Evolutionary conservation across 2,888 invertebrate genomes (phyloP).

Genomic region (Trissolcus brochymenae): DNA sequence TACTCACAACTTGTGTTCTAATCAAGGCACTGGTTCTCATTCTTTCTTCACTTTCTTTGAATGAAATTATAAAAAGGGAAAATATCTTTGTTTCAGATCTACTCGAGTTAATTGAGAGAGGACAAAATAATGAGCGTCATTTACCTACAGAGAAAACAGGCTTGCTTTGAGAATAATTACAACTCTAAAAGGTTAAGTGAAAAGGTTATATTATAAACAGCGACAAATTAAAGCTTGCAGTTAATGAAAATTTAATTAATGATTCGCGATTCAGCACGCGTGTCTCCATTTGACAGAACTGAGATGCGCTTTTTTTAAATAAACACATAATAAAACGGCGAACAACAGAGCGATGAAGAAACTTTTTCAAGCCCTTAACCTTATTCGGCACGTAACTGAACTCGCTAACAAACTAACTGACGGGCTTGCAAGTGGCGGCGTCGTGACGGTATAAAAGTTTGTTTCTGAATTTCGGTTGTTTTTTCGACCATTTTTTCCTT

Average conservation of each 20-base stretch:
- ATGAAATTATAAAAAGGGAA: background rate
- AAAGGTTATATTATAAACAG: too few species aligned
- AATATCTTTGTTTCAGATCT: background rate
- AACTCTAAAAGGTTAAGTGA: too few species aligned
- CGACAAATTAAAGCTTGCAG: too few species aligned
- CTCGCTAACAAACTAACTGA: slow-evolving; percentile 68
- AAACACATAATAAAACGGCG: slow-evolving; percentile 49
- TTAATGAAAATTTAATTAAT: slow-evolving; percentile 50
- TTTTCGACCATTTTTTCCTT: slow-evolving; percentile 7
- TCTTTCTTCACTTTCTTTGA: too few species aligned
- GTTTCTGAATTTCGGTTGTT: slow-evolving; percentile 1
- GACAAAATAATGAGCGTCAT: too few species aligned
- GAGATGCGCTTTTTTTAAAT: slow-evolving; percentile 35
- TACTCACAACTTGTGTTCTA: too few species aligned
- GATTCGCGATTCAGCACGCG: slow-evolving; percentile 45
- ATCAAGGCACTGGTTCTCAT: too few species aligned
- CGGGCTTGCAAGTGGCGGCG: slow-evolving; percentile 65
- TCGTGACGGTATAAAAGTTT: slow-evolving; percentile 59
- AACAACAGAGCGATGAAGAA: slow-evolving; percentile 61
- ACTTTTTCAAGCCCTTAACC: slow-evolving; percentile 68
- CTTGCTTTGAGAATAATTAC: too few species aligned
- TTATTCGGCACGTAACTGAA: slow-evolving; percentile 67
- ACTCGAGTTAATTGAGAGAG: too few species aligned
- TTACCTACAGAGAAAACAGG: too few species aligned
- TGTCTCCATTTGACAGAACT: slow-evolving; percentile 36